A percentile compares a stretch with the other conserved stretches of the same genome.
These are phyloP conservation scores for Nasonia vitripennis DNA, from an alignment of 1,140 invertebrate genomes.

Conservation along the genomic window DNA sequence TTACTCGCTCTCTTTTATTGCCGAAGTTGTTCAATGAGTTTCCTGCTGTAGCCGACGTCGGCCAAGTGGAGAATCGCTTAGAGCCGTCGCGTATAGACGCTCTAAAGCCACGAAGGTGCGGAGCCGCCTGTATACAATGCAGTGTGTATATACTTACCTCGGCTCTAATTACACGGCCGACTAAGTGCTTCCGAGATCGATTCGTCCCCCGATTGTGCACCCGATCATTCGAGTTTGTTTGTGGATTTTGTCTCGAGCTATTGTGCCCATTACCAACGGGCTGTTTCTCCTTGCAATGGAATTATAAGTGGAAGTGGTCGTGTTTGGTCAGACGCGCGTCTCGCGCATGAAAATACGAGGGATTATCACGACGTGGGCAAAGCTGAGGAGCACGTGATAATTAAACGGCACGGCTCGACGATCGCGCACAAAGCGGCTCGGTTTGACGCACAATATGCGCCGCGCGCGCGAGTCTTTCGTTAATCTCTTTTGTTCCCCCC, in stretches of 20 bases:
- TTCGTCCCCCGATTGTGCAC: neutral
- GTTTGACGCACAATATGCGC: neutral
- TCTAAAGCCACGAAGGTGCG: constrained; percentile 13
- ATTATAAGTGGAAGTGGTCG: too few relatives aligned
- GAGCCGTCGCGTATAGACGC: neutral
- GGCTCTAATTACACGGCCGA: constrained; percentile 5
- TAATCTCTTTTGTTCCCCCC: neutral
- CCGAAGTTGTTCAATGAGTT: constrained; percentile 29
- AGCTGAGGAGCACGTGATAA: neutral
- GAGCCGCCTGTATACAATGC: neutral
- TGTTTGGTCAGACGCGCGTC: too few relatives aligned
- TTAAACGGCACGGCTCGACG: neutral
- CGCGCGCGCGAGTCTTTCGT: neutral
- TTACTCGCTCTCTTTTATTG: constrained; percentile 27
- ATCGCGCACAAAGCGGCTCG: neutral
- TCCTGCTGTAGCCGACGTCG: neutral
- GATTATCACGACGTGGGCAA: too few relatives aligned
- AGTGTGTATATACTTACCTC: neutral
- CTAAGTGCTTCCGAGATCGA: constrained; percentile 4
- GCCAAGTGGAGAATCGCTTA: constrained; percentile 19
- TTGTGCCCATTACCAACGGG: too few relatives aligned
- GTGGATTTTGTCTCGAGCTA: too few relatives aligned
- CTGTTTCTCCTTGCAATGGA: too few relatives aligned
- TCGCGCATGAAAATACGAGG: too few relatives aligned
- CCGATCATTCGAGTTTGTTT: too few relatives aligned